Conservation (phyloP, 2,888 invertebrate species). For the Tipula helvola region DNA sequence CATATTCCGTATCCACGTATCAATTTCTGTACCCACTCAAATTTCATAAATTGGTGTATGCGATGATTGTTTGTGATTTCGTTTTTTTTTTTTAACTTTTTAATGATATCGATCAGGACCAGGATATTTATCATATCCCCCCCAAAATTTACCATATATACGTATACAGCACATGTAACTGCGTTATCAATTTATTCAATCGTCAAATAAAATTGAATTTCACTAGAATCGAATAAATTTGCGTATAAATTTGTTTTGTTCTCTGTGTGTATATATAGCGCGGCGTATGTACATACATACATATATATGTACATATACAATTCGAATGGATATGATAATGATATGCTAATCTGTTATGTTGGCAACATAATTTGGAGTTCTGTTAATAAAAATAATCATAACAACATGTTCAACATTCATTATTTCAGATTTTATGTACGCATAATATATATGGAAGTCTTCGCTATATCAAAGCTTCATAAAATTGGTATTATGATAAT, state of each 20-base stretch:
- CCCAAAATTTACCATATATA: neutral
- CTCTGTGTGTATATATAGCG: neutral
- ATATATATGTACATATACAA: neutral
- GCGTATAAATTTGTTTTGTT: neutral
- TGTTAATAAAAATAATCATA: slow-evolving; percentile 4
- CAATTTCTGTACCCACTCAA: too few species aligned
- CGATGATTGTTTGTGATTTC: too few species aligned
- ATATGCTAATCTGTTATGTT: neutral
- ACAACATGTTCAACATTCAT: neutral
- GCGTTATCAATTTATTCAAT: neutral
- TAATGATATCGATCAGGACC: neutral
- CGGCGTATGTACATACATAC: neutral
- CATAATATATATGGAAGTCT: neutral
- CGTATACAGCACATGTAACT: neutral
- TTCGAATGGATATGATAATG: neutral
- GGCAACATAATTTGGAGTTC: neutral
- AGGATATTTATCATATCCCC: neutral
- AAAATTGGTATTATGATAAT: neutral
- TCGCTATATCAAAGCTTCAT: neutral
- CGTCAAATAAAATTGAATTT: neutral
- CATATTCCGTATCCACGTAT: too few species aligned
- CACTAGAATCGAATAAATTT: neutral
- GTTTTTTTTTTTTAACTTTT: neutral
- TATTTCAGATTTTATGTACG: neutral
- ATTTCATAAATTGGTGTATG: too few species aligned